A percentile compares a stretch with the other conserved stretches of the same genome.
phyloP scores from a whole-genome alignment of 2,797 vertebrate species.

The Sebastolobus alascanus region DNA sequence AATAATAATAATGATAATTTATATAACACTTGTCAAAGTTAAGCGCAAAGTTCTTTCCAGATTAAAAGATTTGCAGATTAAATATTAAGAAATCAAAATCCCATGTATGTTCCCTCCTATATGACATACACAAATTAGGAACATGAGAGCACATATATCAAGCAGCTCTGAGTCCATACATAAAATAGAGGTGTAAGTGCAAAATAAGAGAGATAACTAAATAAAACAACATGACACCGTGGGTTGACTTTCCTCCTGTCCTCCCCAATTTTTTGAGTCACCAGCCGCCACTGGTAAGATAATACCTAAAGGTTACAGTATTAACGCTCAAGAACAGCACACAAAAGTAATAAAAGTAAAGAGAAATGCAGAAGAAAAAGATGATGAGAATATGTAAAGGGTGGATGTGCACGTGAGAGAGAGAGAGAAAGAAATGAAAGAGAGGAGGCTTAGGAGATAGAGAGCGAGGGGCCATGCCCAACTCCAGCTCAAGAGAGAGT shows the following conservation, averaged over 20 bases:
- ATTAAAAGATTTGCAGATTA: not conserved
- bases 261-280: not conserved
- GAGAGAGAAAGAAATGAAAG: slow-evolving; percentile 51
- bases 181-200: not conserved
- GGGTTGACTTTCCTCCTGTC: not conserved
- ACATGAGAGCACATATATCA: too few species aligned
- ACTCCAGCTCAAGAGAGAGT: slow-evolving; percentile 62
- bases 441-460: slow-evolving; percentile 62
- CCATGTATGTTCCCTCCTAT: not conserved
- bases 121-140: not conserved
- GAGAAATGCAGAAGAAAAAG: slow-evolving; percentile 1
- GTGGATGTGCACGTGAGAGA: slow-evolving; percentile 16
- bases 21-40: too few species aligned
- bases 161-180: not conserved
- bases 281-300: slow-evolving; percentile 10
- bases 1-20: not conserved
- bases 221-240: too few species aligned
- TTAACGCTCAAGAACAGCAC: not conserved
- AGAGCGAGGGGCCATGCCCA: slow-evolving; percentile 63
- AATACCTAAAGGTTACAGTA: slow-evolving; percentile 18
- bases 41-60: not conserved
- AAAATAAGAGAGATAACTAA: not conserved
- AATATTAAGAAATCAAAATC: not conserved
- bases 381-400: slow-evolving; percentile 45
- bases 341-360: slow-evolving; percentile 1